A percentile compares a stretch with the other conserved stretches of the same genome.
Conservation (phyloP, 2,113 vertebrate species). For the Lophius piscatorius region DNA sequence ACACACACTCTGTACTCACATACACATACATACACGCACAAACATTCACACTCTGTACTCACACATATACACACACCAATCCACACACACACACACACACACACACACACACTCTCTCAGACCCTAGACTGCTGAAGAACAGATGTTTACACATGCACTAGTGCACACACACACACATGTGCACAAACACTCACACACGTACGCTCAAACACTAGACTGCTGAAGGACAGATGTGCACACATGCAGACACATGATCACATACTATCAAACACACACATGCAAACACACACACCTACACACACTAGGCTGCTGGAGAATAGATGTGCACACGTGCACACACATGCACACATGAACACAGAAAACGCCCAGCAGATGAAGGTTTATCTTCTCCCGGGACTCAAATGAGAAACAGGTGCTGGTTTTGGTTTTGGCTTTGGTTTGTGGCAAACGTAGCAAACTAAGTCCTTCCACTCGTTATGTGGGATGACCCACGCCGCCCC, state of each 20-base stretch:
- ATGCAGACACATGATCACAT: conserved; percentile 25
- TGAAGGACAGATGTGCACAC: too few relatives aligned
- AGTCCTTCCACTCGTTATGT: conserved; percentile 76
- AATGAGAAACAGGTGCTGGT: conserved; percentile 71
- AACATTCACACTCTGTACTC: conserved; percentile 34
- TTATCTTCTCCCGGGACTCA: conserved; percentile 49
- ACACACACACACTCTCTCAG: conserved; percentile 5
- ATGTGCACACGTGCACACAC: conserved; percentile 25
- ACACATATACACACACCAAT: conserved; percentile 16
- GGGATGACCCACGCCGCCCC: conserved; percentile 64
- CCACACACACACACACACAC: conserved; percentile 6
- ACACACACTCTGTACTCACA: conserved; percentile 55
- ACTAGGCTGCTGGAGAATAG: conserved; percentile 41
- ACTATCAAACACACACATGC: conserved; percentile 7
- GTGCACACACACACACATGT: conserved; percentile 15
- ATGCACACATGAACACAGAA: conserved; percentile 50
- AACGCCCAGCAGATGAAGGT: conserved; percentile 67
- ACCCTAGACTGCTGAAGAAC: too few relatives aligned
- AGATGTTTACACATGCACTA: conserved; percentile 56
- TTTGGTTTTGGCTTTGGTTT: conserved; percentile 34
- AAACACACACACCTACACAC: conserved; percentile 19
- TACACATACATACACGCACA: conserved; percentile 21
- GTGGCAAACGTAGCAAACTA: conserved; percentile 57
- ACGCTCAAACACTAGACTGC: too few relatives aligned
- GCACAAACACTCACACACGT: conserved; percentile 12